phyloP scores from a whole-genome alignment of 2,113 vertebrate genomes.

The Orthochromis malagaraziensis region DNA sequence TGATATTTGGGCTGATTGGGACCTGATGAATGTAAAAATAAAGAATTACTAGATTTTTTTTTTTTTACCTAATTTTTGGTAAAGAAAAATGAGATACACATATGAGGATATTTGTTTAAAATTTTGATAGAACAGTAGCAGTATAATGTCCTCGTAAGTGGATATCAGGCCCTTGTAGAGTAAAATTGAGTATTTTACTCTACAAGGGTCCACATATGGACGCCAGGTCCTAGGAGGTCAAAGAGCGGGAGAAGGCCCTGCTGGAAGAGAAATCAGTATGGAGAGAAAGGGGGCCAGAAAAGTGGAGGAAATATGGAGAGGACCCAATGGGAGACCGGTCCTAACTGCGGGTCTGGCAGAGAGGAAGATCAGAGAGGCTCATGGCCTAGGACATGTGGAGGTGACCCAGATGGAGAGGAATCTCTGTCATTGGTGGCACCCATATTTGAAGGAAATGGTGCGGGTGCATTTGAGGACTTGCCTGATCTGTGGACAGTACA shows the following conservation, averaged over 20 bases:
- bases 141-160: no score
- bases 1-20: neutral
- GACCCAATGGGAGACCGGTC: accelerated
- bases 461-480: neutral
- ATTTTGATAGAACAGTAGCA: no score
- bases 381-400: neutral
- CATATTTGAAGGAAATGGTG: neutral
- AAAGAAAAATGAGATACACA: no score
- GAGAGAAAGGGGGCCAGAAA: neutral
- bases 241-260: neutral
- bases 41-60: neutral
- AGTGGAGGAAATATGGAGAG: neutral
- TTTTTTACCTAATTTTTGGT: no score
- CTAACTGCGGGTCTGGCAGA: neutral
- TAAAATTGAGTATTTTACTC: no score
- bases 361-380: neutral
- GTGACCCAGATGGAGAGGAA: neutral
- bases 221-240: neutral
- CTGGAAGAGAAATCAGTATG: neutral
- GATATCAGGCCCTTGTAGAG: no score
- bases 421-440: neutral
- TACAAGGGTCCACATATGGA: neutral
- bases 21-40: neutral
- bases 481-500: neutral
- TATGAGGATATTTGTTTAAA: no score